Base-by-base conservation (phyloP, 30 jellyfish, hydroid and myxozoan genomes). In the Mastigias papua region DNA sequence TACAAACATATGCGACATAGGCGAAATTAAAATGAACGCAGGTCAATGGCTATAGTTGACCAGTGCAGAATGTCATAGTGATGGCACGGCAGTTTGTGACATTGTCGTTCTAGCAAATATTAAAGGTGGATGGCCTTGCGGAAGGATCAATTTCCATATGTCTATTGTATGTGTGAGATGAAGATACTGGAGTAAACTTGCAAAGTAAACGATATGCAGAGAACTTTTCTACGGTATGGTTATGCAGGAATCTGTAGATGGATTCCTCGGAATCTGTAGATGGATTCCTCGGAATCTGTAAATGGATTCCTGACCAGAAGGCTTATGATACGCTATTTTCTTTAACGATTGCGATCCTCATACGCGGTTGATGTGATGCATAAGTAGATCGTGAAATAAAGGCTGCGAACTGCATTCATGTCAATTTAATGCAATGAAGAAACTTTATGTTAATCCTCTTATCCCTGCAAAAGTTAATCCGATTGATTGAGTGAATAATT, bases 341-440 rank as follows among this genome's bases (percentile, higher is more conserved):
- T 20, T 58, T 11, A 58, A 28, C 29, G 70, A 58, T 58, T 58
- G 11, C 70, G 21, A 58, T 23, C 70, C 70, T 8, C 70, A 58
- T 8, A 58, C 11, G 70, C 70, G 70, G 70, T 58, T n/a, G 70
- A 28, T 20, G 21, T 58, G 70, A 58, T 17, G 70, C 70, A 20
- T 58, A 58, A 58, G 70, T 58, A 58, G 70, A 58, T 58, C 70
- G 11, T 58, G 70, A 11, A 17, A 58, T 58, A 58, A 58, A 58
- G 29, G 70, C 70, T 8, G 70, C 70, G 29, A 58, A 28, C 26
- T 20, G 29, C 29, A 28, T 28, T 58, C 29, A 11, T 23, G 21
- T 58, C 26, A 8, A 28, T 28, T 58, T 58, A 58, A 58, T 58
- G 70, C 70, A 58, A 58, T 58, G 70, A 58, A 58, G 26, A 58